These are phyloP conservation scores for Semnopithecus entellus DNA, from an alignment of 2,113 vertebrate species.

Conservation along the genomic window DNA sequence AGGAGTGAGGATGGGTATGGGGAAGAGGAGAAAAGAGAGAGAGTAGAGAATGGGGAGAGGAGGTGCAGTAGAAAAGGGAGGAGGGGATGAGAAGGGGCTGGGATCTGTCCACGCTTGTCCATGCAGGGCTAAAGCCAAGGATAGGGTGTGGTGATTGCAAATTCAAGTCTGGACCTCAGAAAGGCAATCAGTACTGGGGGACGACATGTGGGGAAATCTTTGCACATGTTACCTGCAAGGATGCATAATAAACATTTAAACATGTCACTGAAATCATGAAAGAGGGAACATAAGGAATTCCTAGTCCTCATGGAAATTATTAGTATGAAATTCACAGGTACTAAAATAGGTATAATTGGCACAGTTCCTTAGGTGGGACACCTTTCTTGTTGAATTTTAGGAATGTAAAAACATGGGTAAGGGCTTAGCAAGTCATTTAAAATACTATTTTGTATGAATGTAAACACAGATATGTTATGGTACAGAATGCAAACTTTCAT, in stretches of 20 bases:
- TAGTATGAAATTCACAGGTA: conserved; percentile 15
- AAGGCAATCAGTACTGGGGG: not conserved
- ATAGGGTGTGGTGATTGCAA: accelerated
- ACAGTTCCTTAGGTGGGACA: not conserved
- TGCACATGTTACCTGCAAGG: not conserved
- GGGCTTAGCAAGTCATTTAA: not conserved
- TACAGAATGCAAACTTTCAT: not conserved
- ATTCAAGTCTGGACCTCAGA: not conserved
- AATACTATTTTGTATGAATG: not conserved
- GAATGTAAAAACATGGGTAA: not conserved
- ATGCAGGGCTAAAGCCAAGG: not conserved
- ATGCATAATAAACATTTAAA: not conserved
- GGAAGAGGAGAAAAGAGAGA: too few relatives aligned
- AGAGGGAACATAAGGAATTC: not conserved
- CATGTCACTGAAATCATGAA: not conserved
- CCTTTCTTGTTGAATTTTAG: not conserved
- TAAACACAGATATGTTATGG: not conserved
- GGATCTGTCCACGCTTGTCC: not conserved
- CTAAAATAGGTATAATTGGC: not conserved
- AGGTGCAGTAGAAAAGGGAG: accelerated
- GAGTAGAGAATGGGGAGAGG: not conserved
- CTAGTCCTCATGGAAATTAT: not conserved
- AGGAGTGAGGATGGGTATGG: not conserved
- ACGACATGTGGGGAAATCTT: not conserved
- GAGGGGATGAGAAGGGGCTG: accelerated